Conservation (phyloP, 2,797 vertebrate genomes). For the Malurus leucopterus region DNA sequence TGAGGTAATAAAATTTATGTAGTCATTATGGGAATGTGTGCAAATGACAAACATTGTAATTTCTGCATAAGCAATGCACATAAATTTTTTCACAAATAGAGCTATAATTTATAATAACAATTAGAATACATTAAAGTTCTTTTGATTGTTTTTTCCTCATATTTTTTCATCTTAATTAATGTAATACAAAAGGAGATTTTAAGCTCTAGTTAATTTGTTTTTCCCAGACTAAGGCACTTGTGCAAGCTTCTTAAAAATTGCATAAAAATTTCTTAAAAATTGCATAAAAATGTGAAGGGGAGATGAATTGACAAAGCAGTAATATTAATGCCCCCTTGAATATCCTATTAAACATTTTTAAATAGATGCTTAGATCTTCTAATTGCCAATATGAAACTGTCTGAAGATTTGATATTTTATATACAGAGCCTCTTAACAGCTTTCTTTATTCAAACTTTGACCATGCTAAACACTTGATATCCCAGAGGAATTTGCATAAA, state of each 20-base stretch:
- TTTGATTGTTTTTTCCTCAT: background rate
- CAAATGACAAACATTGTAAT: background rate
- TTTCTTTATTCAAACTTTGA: background rate
- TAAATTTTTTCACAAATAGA: background rate
- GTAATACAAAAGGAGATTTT: conserved; percentile 5
- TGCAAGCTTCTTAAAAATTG: background rate
- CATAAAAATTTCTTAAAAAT: background rate
- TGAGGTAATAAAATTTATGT: conserved; percentile 8
- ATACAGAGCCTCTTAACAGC: background rate
- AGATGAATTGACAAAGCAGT: background rate
- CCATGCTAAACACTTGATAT: background rate
- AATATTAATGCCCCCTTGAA: background rate
- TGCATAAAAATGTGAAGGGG: background rate
- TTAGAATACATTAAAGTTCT: conserved; percentile 5
- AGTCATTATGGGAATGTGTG: background rate
- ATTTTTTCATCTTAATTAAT: background rate
- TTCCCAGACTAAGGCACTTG: background rate
- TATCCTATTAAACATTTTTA: background rate
- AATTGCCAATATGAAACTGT: background rate
- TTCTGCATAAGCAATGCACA: background rate
- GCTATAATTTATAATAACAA: conserved; percentile 9
- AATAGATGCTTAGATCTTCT: background rate
- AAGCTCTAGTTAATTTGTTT: conserved; percentile 22
- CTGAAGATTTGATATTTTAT: background rate
- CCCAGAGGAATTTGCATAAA: background rate